These are phyloP conservation scores for Chelonus formosanus DNA, from an alignment of 2,888 invertebrate genomes.

Conservation along the genomic window DNA sequence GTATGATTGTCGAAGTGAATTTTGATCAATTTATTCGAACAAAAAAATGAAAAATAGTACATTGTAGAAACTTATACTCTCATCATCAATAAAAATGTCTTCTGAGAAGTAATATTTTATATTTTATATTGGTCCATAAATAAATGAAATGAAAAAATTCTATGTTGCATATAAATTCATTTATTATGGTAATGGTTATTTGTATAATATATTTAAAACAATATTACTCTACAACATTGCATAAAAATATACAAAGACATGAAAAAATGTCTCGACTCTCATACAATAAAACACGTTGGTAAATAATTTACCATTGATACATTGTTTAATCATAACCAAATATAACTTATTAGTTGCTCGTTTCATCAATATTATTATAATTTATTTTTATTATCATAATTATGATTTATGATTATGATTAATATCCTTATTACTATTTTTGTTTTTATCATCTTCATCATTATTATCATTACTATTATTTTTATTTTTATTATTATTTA, in stretches of 20 bases:
- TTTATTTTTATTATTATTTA: conserved; percentile 27
- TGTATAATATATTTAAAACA: conserved; percentile 66
- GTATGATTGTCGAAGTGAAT: no score
- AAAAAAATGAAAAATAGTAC: no score
- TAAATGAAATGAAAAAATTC: no score
- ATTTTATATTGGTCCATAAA: no score
- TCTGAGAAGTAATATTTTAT: no score
- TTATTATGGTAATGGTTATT: conserved; percentile 62
- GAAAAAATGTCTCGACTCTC: conserved; percentile 65
- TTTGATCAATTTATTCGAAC: no score
- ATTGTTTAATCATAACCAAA: conserved; percentile 44
- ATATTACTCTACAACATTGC: conserved; percentile 66
- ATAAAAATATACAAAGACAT: conserved; percentile 66
- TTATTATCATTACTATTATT: conserved; percentile 40
- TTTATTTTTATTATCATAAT: conserved; percentile 39
- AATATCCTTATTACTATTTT: conserved; percentile 40
- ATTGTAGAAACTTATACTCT: no score
- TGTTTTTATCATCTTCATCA: conserved; percentile 43
- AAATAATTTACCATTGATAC: conserved; percentile 53
- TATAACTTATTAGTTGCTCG: conserved; percentile 46
- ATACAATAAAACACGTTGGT: conserved; percentile 63
- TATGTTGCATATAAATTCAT: conserved; percentile 63
- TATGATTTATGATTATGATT: conserved; percentile 25
- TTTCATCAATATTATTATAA: conserved; percentile 36
- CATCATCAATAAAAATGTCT: no score